phyloP scores from a whole-genome alignment of 2,797 vertebrate species.

The Melanogrammus aeglefinus region DNA sequence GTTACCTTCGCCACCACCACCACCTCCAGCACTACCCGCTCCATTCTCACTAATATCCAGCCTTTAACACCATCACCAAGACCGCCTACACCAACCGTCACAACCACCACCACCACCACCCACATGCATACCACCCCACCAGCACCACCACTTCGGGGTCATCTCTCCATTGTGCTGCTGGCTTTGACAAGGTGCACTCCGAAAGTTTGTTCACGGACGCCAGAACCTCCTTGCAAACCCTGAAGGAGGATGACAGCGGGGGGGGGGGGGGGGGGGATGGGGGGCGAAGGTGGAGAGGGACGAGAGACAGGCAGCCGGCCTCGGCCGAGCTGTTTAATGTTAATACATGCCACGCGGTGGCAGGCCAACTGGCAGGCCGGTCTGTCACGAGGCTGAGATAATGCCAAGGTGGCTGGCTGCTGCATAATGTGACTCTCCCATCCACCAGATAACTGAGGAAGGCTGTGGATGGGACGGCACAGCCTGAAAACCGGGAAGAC shows the following conservation, averaged over 20 bases:
- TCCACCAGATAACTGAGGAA: slow-evolving; percentile 69
- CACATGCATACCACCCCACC: too few relatives aligned
- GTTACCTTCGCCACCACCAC: not conserved
- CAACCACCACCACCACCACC: not conserved
- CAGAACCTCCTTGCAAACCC: too few relatives aligned
- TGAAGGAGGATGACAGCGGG: slow-evolving; percentile 16
- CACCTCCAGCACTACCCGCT: not conserved
- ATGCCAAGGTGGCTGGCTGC: slow-evolving; percentile 65
- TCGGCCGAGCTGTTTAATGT: slow-evolving; percentile 66
- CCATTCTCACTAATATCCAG: not conserved
- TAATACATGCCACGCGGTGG: slow-evolving; percentile 63
- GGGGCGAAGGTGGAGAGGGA: not conserved
- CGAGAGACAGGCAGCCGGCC: slow-evolving; percentile 58
- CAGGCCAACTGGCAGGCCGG: slow-evolving; percentile 65
- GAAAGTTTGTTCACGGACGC: too few relatives aligned
- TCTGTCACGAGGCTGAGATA: slow-evolving; percentile 69
- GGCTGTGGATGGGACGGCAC: slow-evolving; percentile 44
- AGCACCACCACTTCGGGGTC: too few relatives aligned
- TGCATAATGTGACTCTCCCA: slow-evolving; percentile 18
- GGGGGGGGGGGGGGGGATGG: slow-evolving; percentile 15
- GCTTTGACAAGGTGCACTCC: too few relatives aligned
- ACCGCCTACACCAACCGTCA: too few relatives aligned
- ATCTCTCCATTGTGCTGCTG: too few relatives aligned
- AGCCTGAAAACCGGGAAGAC: too few relatives aligned
- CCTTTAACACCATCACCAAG: too few relatives aligned